These are phyloP conservation scores for Pseudochromis fuscus DNA, from an alignment of 2,797 vertebrate species.

Conservation along the genomic window DNA sequence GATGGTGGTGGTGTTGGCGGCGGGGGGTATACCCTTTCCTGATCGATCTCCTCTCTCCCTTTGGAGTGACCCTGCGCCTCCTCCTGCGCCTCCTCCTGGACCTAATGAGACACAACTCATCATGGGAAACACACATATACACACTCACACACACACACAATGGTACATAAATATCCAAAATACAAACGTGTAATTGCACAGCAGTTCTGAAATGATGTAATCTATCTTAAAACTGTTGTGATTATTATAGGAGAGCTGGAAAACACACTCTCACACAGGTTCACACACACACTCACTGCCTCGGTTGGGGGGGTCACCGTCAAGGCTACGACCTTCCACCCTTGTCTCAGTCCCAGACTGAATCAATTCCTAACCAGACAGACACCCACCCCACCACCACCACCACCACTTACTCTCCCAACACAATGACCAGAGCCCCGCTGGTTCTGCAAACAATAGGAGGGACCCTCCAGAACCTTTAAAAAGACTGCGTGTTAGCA, in stretches of 20 bases:
- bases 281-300: constrained; percentile 28
- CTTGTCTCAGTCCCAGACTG: constrained; percentile 78
- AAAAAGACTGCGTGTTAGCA: constrained; percentile 15
- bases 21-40: constrained; percentile 54
- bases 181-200: background rate
- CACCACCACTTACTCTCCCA: constrained; percentile 18
- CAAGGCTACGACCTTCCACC: constrained; percentile 76
- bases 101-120: constrained; percentile 80
- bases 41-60: constrained; percentile 83
- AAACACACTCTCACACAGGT: constrained; percentile 9
- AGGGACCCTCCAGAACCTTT: constrained; percentile 49
- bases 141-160: constrained; percentile 34
- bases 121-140: constrained; percentile 41
- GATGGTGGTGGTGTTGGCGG: background rate
- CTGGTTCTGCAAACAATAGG: constrained; percentile 67
- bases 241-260: background rate
- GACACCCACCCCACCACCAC: constrained; percentile 27
- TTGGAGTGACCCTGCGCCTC: constrained; percentile 80
- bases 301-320: constrained; percentile 61
- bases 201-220: background rate
- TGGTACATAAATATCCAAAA: background rate
- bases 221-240: background rate
- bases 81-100: constrained; percentile 72
- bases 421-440: constrained; percentile 71
- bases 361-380: constrained; percentile 84